These are phyloP conservation scores for Anticlea derivata DNA, from an alignment of 2,888 invertebrate genomes.

Conservation along the genomic window DNA sequence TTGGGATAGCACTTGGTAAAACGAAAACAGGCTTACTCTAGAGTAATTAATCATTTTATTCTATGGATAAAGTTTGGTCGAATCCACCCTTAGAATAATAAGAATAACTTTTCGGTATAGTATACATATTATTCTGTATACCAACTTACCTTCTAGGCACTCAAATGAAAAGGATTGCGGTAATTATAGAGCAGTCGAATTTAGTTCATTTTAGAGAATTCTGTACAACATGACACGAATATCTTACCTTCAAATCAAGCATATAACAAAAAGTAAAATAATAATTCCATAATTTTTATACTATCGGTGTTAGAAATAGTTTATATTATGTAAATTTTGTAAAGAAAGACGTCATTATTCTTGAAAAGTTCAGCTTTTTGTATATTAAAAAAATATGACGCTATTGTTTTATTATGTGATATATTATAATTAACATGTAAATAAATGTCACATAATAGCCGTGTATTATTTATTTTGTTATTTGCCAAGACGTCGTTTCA, in stretches of 20 bases:
- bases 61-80: too few relatives aligned
- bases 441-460: conserved; percentile 53
- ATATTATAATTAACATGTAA: conserved; percentile 72
- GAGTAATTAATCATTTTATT: too few relatives aligned
- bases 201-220: neutral
- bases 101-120: too few relatives aligned
- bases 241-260: conserved; percentile 32
- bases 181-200: neutral
- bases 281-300: conserved; percentile 75
- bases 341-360: conserved; percentile 49
- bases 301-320: conserved; percentile 52
- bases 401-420: conserved; percentile 59
- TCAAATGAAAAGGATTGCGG: neutral
- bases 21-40: too few relatives aligned
- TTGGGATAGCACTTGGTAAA: too few relatives aligned
- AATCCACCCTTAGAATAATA: too few relatives aligned
- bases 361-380: conserved; percentile 50
- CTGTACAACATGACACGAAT: conserved; percentile 25
- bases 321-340: conserved; percentile 76
- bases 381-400: conserved; percentile 47
- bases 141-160: too few relatives aligned
- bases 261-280: conserved; percentile 35
- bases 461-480: too few relatives aligned
- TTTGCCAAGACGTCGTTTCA: too few relatives aligned
- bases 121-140: too few relatives aligned